phyloP scores from a whole-genome alignment of 2,113 vertebrate species.

The Colossoma macropomum region DNA sequence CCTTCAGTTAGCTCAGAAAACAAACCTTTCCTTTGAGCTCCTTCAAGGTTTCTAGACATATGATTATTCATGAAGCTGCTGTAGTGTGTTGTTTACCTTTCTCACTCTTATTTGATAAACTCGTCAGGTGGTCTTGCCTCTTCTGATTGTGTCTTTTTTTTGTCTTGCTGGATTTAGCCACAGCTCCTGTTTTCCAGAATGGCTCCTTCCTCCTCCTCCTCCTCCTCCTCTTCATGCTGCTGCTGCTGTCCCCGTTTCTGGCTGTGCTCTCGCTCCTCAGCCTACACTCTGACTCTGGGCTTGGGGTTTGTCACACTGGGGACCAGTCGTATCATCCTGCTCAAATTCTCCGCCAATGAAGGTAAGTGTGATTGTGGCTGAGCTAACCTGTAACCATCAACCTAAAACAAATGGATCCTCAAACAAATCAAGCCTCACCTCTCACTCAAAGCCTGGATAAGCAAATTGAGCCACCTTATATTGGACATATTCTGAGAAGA shows the following conservation, averaged over 20 bases:
- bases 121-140: neutral
- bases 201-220: constrained; percentile 32
- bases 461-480: too few relatives aligned
- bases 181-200: constrained; percentile 18
- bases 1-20: neutral
- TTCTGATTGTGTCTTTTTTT: neutral
- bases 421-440: too few relatives aligned
- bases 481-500: too few relatives aligned
- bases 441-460: too few relatives aligned
- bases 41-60: neutral
- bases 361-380: constrained; percentile 68
- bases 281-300: constrained; percentile 85
- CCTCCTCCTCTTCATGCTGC: neutral
- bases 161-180: neutral
- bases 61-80: neutral
- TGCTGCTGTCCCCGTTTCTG: constrained; percentile 59
- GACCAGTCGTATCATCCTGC: constrained; percentile 90
- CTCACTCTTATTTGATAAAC: neutral
- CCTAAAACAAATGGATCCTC: too few relatives aligned
- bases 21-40: neutral
- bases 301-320: constrained; percentile 83
- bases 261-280: constrained; percentile 77
- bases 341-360: constrained; percentile 92
- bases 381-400: too few relatives aligned
- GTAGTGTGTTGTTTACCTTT: neutral